Evolutionary conservation across 1,140 invertebrate species (phyloP), one percentile per base, ranked within the genome.

Genomic region (Drosophila lacertosa): DNA sequence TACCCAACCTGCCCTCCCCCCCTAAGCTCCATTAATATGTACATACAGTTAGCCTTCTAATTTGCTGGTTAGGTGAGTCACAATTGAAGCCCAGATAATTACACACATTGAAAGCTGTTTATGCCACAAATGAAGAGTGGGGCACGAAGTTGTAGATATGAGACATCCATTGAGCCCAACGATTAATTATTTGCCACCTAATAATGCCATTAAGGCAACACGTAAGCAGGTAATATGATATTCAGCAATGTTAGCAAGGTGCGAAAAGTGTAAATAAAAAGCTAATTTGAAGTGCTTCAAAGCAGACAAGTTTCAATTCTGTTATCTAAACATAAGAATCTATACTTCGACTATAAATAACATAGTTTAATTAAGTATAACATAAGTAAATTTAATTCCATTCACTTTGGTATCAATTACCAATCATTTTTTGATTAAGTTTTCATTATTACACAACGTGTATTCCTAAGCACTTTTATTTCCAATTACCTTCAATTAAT

Each of bases 31-130:
- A 20, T 45, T 53, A 45, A 64, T 75, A 67, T 62, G 55, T 44
- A 54, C 29, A 57, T 33, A 54, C 37, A 63, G 47, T 72, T 72
- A 48, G 51, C 50, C 42, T 53, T 60, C 70, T 74, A 70, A 82
- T 74, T 77, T 65, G 58, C 70, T 55, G 44, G 42, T 71, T 54
- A 58, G 50, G 47, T 48, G 45, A 62, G 22, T 58, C 70, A 53
- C 35, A 59, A 51, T 54, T 24, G 45, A 64, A 64, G 44, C 26
- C 39, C 9, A 44, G 26, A 33, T 78, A 65, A 65, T 70, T 79
- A 51, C 45, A 16, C 26, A 11, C 16, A n/a, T n/a, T n/a, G n/a
- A n/a, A n/a, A n/a, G n/a, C n/a, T n/a, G n/a, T n/a, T n/a, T n/a
- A n/a, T n/a, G n/a, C n/a, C n/a, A 22, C 37, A 3, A n/a, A 13